Base-by-base conservation (phyloP, 1,140 invertebrate genomes). In the Caenorhabditis briggsae region DNA sequence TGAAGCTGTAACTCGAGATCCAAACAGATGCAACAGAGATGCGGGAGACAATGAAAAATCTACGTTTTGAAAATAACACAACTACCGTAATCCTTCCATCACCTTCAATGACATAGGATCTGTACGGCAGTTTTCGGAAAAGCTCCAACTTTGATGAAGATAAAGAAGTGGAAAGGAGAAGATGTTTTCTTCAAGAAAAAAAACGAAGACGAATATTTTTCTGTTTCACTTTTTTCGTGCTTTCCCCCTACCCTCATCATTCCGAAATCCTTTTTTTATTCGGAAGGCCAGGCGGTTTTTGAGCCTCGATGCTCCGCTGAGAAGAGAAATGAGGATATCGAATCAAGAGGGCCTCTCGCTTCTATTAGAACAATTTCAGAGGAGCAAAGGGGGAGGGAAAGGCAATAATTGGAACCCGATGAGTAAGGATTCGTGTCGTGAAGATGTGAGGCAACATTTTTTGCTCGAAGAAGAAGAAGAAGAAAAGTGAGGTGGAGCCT, bases 121-220 rank as follows among this genome's bases (percentile, higher is more conserved):
- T 33, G 33, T 33, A 33, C 33, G 33, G 33, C 3, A 33, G 33
- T 33, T 33, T 33, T 33, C 33, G 33, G 33, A 3, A 1, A 3
- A 33, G 56, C 6, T 33, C 11, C 33, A 20, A 59, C 41, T 5
- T 12, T 70, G 64, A 46, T 48, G 64, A 46, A 46, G 64, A 70
- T 70, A 41, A 70, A 18, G n/a, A n/a, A n/a, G n/a, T n/a, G n/a
- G n/a, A n/a, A 70, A 70, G 43, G 46, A 18, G 64, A 46, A 43
- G 43, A 46, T 41, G n/a, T 61, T 12, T 16, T 53, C 50, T 9
- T 46, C 14, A 48, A 46, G 8, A 41, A 25, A n/a, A n/a, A 46
- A 70, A 70, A 70, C 43, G 64, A 70, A 70, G 18, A 20, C 58
- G 16, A 46, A 33, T 33, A 33, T 33, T 33, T 33, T 33, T 33